phyloP scores from a whole-genome alignment of 2,888 invertebrate genomes.

The Drosophila subquinaria region DNA sequence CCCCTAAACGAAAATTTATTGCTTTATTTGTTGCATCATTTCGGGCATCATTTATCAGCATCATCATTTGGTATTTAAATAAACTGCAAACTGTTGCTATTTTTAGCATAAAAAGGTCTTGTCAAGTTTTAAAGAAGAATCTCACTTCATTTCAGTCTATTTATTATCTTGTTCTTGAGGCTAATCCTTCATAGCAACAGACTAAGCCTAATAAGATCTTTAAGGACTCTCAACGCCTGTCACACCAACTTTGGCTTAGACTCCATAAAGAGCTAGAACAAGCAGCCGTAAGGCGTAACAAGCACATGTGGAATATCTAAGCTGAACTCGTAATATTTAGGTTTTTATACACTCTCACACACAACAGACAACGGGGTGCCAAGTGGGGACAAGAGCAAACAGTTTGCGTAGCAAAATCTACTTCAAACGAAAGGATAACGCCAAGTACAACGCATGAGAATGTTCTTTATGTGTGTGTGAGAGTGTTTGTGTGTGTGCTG shows the following conservation, averaged over 20 bases:
- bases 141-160: not conserved
- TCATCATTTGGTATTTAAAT: conserved; percentile 9
- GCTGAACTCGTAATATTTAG: conserved; percentile 58
- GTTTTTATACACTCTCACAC: conserved; percentile 30
- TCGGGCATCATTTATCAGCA: conserved; percentile 42
- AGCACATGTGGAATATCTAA: conserved; percentile 24
- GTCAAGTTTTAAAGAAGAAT: not conserved
- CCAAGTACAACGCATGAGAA: conserved; percentile 30
- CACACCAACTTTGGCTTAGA: conserved; percentile 13
- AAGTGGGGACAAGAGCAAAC: conserved; percentile 21
- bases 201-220: conserved; percentile 24
- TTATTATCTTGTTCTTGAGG: conserved; percentile 3
- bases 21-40: conserved; percentile 55
- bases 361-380: not conserved
- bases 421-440: conserved; percentile 65
- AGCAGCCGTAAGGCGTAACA: not conserved
- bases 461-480: not conserved
- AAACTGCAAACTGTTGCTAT: conserved; percentile 24
- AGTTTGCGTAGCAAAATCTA: conserved; percentile 45
- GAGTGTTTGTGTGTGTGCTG: conserved; percentile 6
- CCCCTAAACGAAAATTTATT: conserved; percentile 38
- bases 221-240: conserved; percentile 41
- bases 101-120: not conserved
- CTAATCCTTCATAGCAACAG: conserved; percentile 39
- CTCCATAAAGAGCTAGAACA: not conserved